These are phyloP conservation scores for Apteryx mantelli DNA, from an alignment of 2,113 vertebrate genomes.

Conservation along the genomic window DNA sequence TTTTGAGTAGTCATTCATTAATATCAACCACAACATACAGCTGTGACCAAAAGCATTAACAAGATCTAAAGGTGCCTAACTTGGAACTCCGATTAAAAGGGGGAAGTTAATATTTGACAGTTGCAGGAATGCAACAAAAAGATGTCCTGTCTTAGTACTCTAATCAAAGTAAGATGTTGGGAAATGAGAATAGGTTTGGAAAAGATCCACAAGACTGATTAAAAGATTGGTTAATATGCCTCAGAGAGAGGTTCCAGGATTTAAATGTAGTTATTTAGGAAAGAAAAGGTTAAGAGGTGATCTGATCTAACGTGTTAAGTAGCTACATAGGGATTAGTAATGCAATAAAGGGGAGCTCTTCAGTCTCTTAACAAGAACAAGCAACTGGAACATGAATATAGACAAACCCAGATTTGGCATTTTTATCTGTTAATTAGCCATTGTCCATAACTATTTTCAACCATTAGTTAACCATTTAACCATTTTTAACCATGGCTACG, in stretches of 20 bases:
- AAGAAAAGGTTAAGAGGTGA: neutral
- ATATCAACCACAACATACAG: neutral
- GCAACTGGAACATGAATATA: neutral
- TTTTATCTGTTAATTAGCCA: neutral
- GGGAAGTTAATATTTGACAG: neutral
- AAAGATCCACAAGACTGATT: neutral
- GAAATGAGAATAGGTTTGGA: neutral
- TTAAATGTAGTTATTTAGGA: neutral
- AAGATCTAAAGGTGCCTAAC: neutral
- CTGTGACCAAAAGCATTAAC: neutral
- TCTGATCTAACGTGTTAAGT: neutral
- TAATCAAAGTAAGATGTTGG: neutral
- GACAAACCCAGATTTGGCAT: neutral
- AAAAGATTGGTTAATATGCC: neutral
- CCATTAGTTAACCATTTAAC: no score
- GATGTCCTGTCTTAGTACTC: neutral
- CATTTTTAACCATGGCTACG: neutral
- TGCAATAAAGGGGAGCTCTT: neutral
- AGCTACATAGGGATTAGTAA: neutral
- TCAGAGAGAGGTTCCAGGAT: neutral
- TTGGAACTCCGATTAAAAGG: neutral
- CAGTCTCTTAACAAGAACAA: neutral
- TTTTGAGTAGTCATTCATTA: neutral
- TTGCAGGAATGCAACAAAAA: neutral
- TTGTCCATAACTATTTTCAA: no score